Conservation (phyloP, 2,888 invertebrate genomes). For the Scaptomyza tumidula region DNA sequence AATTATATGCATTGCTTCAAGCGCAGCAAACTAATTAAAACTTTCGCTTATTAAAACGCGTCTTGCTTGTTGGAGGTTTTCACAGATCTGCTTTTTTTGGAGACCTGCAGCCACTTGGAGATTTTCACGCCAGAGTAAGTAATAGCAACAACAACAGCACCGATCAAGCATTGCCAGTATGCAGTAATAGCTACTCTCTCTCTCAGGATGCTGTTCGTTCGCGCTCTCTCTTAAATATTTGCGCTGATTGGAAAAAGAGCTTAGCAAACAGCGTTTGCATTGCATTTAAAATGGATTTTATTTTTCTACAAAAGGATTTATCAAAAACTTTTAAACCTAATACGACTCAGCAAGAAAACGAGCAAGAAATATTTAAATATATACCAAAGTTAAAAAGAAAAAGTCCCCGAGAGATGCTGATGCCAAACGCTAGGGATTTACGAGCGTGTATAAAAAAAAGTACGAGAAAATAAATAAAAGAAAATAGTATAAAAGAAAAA, state of each 20-base stretch:
- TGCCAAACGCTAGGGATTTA: constrained; percentile 72
- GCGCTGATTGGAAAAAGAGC: background rate
- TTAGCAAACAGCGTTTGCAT: background rate
- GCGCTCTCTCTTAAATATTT: background rate
- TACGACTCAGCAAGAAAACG: constrained; percentile 20
- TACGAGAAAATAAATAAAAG: constrained; percentile 15
- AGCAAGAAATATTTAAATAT: constrained; percentile 68
- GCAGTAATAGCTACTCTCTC: background rate
- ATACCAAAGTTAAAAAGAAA: constrained; percentile 43
- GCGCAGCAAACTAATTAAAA: background rate
- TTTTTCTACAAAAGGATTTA: background rate
- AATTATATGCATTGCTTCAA: background rate
- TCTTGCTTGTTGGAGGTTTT: background rate
- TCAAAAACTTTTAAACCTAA: background rate
- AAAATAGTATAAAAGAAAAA: constrained; percentile 5
- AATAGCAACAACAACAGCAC: background rate
- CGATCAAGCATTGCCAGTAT: background rate
- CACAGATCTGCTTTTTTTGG: background rate
- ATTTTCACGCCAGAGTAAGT: background rate
- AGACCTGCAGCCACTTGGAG: background rate
- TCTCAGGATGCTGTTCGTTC: background rate
- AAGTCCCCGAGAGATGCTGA: constrained; percentile 15
- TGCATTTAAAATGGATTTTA: background rate
- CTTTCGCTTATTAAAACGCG: background rate
- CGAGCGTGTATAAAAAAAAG: constrained; percentile 15